Evolutionary conservation across 2,888 invertebrate genomes (phyloP), one percentile per base, ranked within the genome.

Genomic region (Drosophila meridionalis): DNA sequence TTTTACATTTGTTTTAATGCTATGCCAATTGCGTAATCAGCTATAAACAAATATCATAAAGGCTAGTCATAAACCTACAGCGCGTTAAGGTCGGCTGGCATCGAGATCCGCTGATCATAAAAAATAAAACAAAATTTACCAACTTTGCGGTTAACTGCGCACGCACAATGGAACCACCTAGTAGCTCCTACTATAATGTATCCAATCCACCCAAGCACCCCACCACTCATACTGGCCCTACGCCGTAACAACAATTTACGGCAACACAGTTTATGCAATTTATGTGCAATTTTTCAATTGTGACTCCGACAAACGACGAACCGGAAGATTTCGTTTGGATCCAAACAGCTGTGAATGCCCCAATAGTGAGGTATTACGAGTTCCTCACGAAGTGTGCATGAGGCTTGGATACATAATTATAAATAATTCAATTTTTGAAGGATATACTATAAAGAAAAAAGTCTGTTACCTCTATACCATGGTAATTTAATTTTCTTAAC

Each of bases 251-350:
- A 69, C 73, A 80, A 88, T 85, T 87, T 87, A 77, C 71, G 66
- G 48, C 68, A 68, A 36, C 55, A 45, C 66, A 56, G 65, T 87
- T 85, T 89, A 82, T 87, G 85, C 85, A 89, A 85, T 85, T 85
- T 83, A 84, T 85, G 76, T 82, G 89, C 78, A 85, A 89, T 89
- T 89, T 86, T 86, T 89, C 85, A 86, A 89, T 86, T 89, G 79
- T 70, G 71, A 52, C 71, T 40, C 56, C 66, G 59, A 48, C 66
- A 59, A 48, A 61, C 59, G 55, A 48, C 65, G 73, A 82, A 70
- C 74, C 82, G 88, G 85, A 82, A 83, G 83, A 85, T 75, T 87
- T 82, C 73, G 68, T 73, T 84, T 72, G 74, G 74, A 70, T n/a
- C 71, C 48, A 63, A 65, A 65, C 50, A 36, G 12, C 11, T 50